A percentile compares a stretch with the other conserved stretches of the same genome.
phyloP scores from a whole-genome alignment of 2,113 vertebrate genomes.

The Callorhinus ursinus region DNA sequence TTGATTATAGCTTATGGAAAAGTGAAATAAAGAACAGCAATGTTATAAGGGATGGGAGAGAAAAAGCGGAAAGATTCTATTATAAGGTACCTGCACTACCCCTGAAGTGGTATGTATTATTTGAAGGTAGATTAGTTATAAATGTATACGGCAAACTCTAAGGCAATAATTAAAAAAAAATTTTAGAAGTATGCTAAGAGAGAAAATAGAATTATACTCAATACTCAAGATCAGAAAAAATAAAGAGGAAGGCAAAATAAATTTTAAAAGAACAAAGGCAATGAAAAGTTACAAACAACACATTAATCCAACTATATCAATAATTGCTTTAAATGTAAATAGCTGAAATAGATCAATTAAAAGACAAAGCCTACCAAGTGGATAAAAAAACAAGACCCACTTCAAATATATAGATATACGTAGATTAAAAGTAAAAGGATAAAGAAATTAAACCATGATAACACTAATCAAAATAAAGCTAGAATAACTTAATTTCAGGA shows the following conservation, averaged over 20 bases:
- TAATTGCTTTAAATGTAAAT: not conserved
- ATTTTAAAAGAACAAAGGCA: not conserved
- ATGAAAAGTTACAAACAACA: not conserved
- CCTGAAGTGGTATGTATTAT: not conserved
- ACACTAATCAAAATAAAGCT: not conserved
- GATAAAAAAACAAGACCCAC: not conserved
- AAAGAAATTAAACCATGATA: not conserved
- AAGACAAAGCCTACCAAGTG: not conserved
- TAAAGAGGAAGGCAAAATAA: not conserved
- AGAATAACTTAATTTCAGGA: not conserved
- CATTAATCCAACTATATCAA: not conserved
- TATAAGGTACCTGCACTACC: not conserved
- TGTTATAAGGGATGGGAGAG: not conserved
- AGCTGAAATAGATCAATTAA: not conserved
- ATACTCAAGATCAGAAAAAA: not conserved
- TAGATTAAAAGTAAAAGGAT: not conserved
- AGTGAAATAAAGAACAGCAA: not conserved
- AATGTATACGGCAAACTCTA: not conserved
- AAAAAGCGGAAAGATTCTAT: not conserved
- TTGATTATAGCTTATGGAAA: not conserved
- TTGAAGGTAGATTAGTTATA: not conserved
- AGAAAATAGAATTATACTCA: not conserved
- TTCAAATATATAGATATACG: not conserved
- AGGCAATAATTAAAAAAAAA: not conserved
- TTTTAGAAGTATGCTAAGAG: not conserved